phyloP scores from a whole-genome alignment of 1,140 invertebrate genomes.

The Dolichoris vasculosae region DNA sequence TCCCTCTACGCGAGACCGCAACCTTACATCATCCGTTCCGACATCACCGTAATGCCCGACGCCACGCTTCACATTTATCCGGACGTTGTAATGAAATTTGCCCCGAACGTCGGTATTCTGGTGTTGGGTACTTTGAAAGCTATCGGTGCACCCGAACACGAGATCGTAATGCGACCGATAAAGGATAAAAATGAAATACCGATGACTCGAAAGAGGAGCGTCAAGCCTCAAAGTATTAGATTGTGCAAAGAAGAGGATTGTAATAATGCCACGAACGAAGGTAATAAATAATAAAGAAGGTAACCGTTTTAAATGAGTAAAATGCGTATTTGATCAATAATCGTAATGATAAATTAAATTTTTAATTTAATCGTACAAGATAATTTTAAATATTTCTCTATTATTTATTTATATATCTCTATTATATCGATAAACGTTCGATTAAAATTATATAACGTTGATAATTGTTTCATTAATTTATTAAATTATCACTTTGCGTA shows the following conservation, averaged over 20 bases:
- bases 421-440: too few species aligned
- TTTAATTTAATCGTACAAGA: too few species aligned
- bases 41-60: slow-evolving; percentile 97
- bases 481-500: too few species aligned
- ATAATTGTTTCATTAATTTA: too few species aligned
- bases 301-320: too few species aligned
- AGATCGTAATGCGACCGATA: slow-evolving; percentile 90
- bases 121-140: slow-evolving; percentile 95
- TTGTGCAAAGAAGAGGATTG: slow-evolving; percentile 86
- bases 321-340: too few species aligned
- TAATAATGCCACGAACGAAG: slow-evolving; percentile 78
- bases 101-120: slow-evolving; percentile 96
- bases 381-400: too few species aligned
- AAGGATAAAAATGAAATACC: slow-evolving; percentile 48
- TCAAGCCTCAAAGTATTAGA: slow-evolving; percentile 77
- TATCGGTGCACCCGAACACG: slow-evolving; percentile 83
- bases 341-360: too few species aligned
- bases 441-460: too few species aligned
- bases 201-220: slow-evolving; percentile 50
- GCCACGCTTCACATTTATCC: slow-evolving; percentile 90
- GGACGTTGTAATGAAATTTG: slow-evolving; percentile 95
- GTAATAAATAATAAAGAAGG: too few species aligned
- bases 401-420: too few species aligned
- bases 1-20: slow-evolving; percentile 79
- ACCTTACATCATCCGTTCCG: slow-evolving; percentile 90